Base-by-base conservation (phyloP, 1,140 invertebrate species). In the Phenacoccus solenopsis region DNA sequence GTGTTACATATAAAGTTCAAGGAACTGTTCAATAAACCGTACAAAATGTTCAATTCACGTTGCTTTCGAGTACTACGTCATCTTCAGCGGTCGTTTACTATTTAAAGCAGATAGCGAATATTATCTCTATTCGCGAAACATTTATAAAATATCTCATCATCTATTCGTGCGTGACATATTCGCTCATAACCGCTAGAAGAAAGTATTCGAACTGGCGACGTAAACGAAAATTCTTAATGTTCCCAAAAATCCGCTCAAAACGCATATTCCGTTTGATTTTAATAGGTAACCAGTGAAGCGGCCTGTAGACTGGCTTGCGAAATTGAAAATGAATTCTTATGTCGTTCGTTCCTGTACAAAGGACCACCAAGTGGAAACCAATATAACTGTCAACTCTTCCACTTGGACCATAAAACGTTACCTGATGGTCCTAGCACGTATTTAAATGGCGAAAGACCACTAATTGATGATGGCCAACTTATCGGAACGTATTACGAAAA, bases 351-450 rank as follows among this genome's bases (percentile, higher is more conserved):
- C 81, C 80, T 96, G 32, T 96, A 90, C 79, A 84, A 90, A 56
- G 90, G 90, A 0, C 82, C 87, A 7, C 88, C 88, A 0, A 82
- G 85, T 67, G 88, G 87, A 0, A 82, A 85, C 0, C 84, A 87
- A 32, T 92, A 93, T 83, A 95, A 95, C 78, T 96, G 94, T 78
- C 87, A 93, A 69, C 82, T 96, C 1, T 96, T 93, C 80, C 94
- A 96, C 76, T 80, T 96, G 74, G 94, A 96, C 76, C 93, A 96
- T 76, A 89, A 89, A 80, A 93, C 91, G 0, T 81, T 96, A 24
- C 93, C 92, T 1, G 92, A 96, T 76, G 93, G 93, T 35, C 90
- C 91, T 0, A 91, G 90, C 21, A 93, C 92, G 20, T 96, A 92
- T 77, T 80, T 93, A 49, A 92, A 92, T 75, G 89, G 89, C 3